Evolutionary conservation across 2,113 vertebrate species (phyloP), one percentile per base, ranked within the genome.

Genomic region (Ptyas mucosa): DNA sequence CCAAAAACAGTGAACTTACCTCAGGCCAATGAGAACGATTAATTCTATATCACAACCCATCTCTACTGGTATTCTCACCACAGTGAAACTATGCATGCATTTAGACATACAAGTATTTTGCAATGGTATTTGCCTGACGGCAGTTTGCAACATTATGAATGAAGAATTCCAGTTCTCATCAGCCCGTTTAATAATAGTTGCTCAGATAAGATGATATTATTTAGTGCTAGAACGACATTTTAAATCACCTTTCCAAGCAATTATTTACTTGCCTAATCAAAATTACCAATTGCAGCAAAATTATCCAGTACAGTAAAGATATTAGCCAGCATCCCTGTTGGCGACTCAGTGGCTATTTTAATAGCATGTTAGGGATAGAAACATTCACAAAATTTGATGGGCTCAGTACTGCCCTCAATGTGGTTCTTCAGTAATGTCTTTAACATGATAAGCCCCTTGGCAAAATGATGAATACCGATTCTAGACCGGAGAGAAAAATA

Each of bases 341-440:
- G 98, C 87, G 97, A 97, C 92, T 98, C 98, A 51, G 98, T 98
- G 89, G 97, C 98, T 96, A 98, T 98, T 97, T 98, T 98, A 93
- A 98, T 98, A 51, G 97, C 97, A 89, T 97, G 98, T 98, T 97
- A 39, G 96, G 94, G 18, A 96, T 97, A 89, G 96, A 94, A 52
- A 97, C 96, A 46, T 97, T 98, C 97, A 97, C 98, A 92, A 97
- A 94, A 97, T 97, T 26, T 93, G 93, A 96, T 95, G 89, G 95
- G 97, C 97, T 10, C 95, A 96, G 96, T 98, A 93, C 97, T 98
- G 95, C 96, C 94, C 94, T 98, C 97, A 92, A 97, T 96, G 96
- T 94, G 97, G 92, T 96, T 96, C 96, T 98, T 98, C 92, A 98
- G 97, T 92, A 98, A 97, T 96, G 98, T 98, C 96, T 98, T 97